Evolutionary conservation across 92 coral and sea anemone genomes (phyloP).

Genomic region (Metridium senile): DNA sequence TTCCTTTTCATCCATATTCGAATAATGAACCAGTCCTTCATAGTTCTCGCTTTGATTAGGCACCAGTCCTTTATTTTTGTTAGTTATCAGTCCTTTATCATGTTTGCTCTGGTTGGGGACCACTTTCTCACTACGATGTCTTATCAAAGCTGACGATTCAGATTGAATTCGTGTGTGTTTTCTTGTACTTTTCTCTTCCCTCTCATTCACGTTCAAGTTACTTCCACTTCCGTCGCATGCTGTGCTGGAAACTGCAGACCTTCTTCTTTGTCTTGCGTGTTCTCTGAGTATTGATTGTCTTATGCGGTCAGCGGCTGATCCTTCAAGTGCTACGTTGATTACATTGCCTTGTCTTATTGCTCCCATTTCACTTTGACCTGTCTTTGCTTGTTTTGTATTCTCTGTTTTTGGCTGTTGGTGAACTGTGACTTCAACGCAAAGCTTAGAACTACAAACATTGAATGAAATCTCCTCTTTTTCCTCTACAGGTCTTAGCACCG

Average conservation of each 20-base stretch:
- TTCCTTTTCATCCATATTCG: background rate
- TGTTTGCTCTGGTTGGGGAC: background rate
- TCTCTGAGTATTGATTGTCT: conserved; percentile 13
- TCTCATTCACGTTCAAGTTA: background rate
- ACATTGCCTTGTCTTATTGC: background rate
- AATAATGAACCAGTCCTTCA: background rate
- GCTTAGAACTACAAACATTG: background rate
- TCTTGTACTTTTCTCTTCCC: background rate
- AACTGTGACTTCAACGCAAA: background rate
- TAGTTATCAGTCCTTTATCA: background rate
- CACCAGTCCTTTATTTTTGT: background rate
- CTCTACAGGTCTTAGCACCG: background rate
- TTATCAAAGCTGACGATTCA: background rate
- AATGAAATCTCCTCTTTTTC: background rate
- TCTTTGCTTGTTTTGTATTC: background rate
- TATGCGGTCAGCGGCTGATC: background rate
- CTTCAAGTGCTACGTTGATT: background rate
- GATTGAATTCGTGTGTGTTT: conserved; percentile 7
- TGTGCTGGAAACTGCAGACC: conserved; percentile 3
- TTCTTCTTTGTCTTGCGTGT: conserved; percentile 11
- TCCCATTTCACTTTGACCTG: background rate
- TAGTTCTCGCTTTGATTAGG: background rate
- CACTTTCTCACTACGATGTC: background rate
- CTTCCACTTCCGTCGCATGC: background rate
- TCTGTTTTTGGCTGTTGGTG: background rate